phyloP scores from a whole-genome alignment of 2,113 vertebrate genomes.

The Stigmatopora argus region DNA sequence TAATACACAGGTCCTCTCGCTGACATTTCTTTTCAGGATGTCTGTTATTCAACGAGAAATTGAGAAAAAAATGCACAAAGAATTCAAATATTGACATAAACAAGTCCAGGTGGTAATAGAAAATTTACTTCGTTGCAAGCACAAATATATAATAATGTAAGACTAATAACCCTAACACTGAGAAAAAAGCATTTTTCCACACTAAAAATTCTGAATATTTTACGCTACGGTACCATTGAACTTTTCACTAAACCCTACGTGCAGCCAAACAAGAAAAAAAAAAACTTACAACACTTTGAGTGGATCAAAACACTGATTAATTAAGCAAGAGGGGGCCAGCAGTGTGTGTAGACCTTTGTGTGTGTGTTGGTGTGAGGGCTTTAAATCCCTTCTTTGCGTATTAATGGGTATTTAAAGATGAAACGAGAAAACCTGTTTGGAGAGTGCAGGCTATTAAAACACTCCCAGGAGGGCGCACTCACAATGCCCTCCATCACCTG shows the following conservation, averaged over 20 bases:
- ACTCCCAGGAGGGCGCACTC: conserved; percentile 36
- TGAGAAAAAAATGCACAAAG: background rate
- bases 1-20: background rate
- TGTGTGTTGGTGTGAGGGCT: conserved; percentile 40
- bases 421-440: conserved; percentile 55
- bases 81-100: background rate
- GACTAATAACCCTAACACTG: too few species aligned
- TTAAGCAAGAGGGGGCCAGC: conserved; percentile 42
- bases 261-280: conserved; percentile 12
- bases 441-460: conserved; percentile 46
- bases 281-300: conserved; percentile 37
- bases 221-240: background rate
- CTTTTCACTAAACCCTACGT: background rate
- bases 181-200: too few species aligned
- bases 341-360: conserved; percentile 15
- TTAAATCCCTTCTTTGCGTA: conserved; percentile 63
- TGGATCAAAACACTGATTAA: conserved; percentile 64
- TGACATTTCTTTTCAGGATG: background rate
- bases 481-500: background rate
- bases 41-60: background rate
- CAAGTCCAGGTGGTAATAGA: background rate
- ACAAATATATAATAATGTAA: too few species aligned
- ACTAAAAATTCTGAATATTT: background rate
- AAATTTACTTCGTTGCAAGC: too few species aligned
- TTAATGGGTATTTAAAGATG: conserved; percentile 67